Conservation (phyloP, 1,140 invertebrate genomes). For the Scaptomyza hsui region DNA sequence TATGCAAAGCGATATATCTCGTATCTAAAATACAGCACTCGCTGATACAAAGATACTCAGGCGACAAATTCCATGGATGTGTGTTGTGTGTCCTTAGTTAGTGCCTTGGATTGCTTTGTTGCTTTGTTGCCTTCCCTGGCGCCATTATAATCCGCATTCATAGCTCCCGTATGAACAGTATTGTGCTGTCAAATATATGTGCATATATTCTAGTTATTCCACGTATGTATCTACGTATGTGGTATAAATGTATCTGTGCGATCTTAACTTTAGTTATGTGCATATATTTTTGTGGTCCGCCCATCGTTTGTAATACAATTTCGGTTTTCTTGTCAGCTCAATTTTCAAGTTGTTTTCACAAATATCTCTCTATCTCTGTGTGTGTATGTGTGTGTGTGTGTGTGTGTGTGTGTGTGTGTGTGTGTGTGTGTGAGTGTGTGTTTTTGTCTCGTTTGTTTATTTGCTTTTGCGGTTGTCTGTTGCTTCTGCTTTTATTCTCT, state of each 20-base stretch:
- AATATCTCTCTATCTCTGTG: conserved; percentile 3
- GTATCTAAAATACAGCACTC: conserved; percentile 13
- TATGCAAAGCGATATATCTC: conserved; percentile 44
- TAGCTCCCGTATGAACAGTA: conserved; percentile 39
- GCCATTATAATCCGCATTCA: conserved; percentile 67
- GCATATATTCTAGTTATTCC: conserved; percentile 41
- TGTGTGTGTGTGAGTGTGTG: too few species aligned
- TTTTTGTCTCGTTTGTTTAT: conserved; percentile 59
- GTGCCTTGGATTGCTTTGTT: conserved; percentile 9
- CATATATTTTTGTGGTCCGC: conserved; percentile 55
- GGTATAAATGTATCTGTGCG: conserved; percentile 48
- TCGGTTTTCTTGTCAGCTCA: conserved; percentile 75
- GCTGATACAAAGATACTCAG: conserved; percentile 31
- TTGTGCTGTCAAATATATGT: conserved; percentile 45
- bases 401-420: too few species aligned
- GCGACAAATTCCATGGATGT: conserved; percentile 1
- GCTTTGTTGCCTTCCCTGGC: conserved; percentile 27
- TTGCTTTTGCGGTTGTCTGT: conserved; percentile 27
- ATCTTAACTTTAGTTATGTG: conserved; percentile 73
- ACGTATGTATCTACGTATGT: too few species aligned
- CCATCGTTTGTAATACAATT: conserved; percentile 78
- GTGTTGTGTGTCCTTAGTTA: background rate
- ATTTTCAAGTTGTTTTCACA: conserved; percentile 75
- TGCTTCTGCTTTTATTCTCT: conserved; percentile 22
- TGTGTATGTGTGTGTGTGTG: conserved; percentile 5